Conservation (phyloP, 2,797 vertebrate genomes). For the Kryptopterus vitreolus region DNA sequence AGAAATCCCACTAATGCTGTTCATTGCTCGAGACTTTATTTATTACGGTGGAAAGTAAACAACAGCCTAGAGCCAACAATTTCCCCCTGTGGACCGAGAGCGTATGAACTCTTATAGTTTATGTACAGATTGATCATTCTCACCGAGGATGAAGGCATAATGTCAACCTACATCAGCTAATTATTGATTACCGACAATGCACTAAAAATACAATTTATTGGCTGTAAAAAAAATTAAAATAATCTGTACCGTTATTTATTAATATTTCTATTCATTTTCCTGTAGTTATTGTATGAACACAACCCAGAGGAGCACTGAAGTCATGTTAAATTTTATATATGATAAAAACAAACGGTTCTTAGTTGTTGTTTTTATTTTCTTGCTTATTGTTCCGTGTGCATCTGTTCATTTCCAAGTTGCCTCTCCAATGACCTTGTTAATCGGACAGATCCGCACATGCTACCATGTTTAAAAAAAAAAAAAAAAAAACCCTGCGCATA, state of each 20-base stretch:
- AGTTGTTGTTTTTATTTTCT: background rate
- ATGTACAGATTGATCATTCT: conserved; percentile 4
- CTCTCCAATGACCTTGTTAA: background rate
- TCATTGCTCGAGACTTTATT: conserved; percentile 30
- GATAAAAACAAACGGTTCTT: background rate
- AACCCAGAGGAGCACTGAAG: background rate
- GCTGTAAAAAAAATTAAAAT: too few relatives aligned
- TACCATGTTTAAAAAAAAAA: background rate
- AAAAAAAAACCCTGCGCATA: too few relatives aligned
- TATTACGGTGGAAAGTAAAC: conserved; percentile 16
- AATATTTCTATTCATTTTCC: too few relatives aligned
- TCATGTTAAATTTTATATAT: background rate
- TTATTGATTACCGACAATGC: too few relatives aligned
- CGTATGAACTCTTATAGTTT: conserved; percentile 26
- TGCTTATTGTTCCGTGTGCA: background rate
- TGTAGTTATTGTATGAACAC: background rate
- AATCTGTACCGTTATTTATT: background rate
- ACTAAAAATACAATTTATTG: too few relatives aligned
- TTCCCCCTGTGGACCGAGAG: background rate
- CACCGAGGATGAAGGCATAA: conserved; percentile 1
- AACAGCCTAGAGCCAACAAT: background rate
- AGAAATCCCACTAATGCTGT: conserved; percentile 25
- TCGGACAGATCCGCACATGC: background rate
- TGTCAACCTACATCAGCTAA: background rate
- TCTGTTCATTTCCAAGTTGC: background rate